phyloP scores from a whole-genome alignment of 2,113 vertebrate genomes.

The Circaetus gallicus region DNA sequence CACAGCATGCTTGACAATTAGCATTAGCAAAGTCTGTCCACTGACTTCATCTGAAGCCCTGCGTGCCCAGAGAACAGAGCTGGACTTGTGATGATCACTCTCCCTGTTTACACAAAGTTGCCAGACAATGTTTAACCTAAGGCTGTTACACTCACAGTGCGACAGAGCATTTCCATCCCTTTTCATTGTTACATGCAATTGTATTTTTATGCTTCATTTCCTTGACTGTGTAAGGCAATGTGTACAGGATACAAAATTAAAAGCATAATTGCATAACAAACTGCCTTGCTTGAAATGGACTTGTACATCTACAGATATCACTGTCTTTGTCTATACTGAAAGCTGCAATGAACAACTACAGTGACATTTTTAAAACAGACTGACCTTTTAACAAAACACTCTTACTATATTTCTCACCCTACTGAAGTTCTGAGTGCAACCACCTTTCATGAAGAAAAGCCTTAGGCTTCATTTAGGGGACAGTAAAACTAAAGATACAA shows the following conservation, averaged over 20 bases:
- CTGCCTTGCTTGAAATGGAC: not conserved
- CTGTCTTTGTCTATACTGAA: not conserved
- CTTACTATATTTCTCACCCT: not conserved
- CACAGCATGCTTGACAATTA: not conserved
- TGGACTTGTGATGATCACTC: rapidly evolving
- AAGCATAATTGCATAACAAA: not conserved
- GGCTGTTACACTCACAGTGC: too few species aligned
- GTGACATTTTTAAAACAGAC: not conserved
- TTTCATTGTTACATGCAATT: not conserved
- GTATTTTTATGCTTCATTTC: not conserved
- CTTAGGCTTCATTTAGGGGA: not conserved
- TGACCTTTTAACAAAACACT: not conserved
- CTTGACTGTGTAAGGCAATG: not conserved
- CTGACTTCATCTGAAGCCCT: not conserved
- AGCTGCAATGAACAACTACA: not conserved
- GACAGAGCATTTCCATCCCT: not conserved
- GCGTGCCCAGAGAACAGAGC: not conserved
- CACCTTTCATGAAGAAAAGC: not conserved
- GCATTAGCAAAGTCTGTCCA: not conserved
- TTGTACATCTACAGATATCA: rapidly evolving
- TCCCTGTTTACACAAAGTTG: not conserved
- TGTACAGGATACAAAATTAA: not conserved
- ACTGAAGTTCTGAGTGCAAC: not conserved
- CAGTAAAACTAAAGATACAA: not conserved
- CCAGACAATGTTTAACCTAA: not conserved